phyloP scores from a whole-genome alignment of 2,888 invertebrate genomes.

The Tuta absoluta region DNA sequence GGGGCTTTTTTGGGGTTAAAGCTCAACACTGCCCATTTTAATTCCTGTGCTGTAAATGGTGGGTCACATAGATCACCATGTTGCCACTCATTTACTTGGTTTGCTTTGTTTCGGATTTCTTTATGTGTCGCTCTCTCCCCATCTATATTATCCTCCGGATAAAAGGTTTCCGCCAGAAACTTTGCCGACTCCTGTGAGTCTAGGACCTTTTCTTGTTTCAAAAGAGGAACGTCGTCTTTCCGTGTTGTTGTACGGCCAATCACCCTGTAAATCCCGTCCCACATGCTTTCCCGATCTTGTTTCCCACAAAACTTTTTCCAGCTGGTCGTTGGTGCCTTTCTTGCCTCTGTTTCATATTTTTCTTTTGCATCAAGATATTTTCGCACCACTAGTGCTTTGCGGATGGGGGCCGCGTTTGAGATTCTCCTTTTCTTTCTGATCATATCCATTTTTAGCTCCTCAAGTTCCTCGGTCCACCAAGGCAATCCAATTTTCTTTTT shows the following conservation, averaged over 20 bases:
- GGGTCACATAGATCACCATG: conserved; percentile 30
- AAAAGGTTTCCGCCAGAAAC: conserved; percentile 6
- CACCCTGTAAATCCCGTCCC: no score
- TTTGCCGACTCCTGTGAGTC: not conserved
- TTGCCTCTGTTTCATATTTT: no score
- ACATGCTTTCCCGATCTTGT: no score
- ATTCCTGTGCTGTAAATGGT: conserved; percentile 29
- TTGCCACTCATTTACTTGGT: no score
- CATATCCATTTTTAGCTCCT: not conserved
- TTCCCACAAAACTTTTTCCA: no score
- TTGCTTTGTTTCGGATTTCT: no score
- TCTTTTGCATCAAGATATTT: conserved; percentile 18
- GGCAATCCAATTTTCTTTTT: not conserved
- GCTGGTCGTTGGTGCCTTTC: no score
- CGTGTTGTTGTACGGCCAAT: no score
- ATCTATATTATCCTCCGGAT: not conserved
- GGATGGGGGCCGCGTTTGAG: conserved; percentile 1
- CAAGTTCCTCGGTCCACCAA: conserved; percentile 22
- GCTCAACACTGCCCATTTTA: not conserved
- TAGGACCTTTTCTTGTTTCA: no score
- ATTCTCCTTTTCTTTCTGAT: conserved; percentile 13
- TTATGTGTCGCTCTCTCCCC: not conserved
- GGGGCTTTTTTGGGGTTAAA: no score
- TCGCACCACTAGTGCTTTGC: not conserved
- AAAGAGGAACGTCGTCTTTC: no score